Percentiles rank a stretch among this genome's conserved stretches.
Evolutionary conservation across 2,797 vertebrate genomes (phyloP).

Genomic region (Xerus rutilus): DNA sequence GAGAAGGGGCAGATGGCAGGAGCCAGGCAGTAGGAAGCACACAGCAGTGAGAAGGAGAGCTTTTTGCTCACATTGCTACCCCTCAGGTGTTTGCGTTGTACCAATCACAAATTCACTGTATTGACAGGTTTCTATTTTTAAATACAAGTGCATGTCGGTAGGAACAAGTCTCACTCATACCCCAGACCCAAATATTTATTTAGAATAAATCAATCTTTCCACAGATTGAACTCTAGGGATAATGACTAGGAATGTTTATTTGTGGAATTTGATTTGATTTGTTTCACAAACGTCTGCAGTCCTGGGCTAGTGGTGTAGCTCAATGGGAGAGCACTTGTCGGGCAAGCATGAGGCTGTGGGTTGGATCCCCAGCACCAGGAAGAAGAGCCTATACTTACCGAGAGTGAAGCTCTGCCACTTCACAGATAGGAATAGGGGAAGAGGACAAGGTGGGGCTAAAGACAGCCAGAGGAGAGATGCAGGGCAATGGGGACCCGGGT

Average conservation of each 20-base stretch:
- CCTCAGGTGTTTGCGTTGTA: neutral
- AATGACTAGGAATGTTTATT: neutral
- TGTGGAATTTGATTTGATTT: constrained; percentile 37
- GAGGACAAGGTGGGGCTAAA: neutral
- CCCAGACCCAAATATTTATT: neutral
- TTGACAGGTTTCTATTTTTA: neutral
- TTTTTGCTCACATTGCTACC: neutral
- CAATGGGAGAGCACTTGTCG: neutral
- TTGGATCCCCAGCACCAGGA: neutral
- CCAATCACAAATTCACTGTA: neutral
- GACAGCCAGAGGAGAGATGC: neutral
- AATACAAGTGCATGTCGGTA: neutral
- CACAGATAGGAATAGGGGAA: neutral
- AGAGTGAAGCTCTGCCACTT: neutral
- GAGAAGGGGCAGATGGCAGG: no score
- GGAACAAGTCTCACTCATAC: neutral
- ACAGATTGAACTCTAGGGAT: neutral
- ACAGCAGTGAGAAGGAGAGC: neutral
- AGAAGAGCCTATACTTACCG: neutral
- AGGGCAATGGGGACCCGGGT: neutral
- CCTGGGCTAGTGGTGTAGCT: neutral
- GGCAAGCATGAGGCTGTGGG: neutral
- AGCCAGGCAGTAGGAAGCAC: neutral
- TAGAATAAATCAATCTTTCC: neutral
- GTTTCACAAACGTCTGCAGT: neutral